A percentile compares a stretch with the other conserved stretches of the same genome.
Conservation (phyloP, 2,888 invertebrate genomes). For the Agriotes lineatus region DNA sequence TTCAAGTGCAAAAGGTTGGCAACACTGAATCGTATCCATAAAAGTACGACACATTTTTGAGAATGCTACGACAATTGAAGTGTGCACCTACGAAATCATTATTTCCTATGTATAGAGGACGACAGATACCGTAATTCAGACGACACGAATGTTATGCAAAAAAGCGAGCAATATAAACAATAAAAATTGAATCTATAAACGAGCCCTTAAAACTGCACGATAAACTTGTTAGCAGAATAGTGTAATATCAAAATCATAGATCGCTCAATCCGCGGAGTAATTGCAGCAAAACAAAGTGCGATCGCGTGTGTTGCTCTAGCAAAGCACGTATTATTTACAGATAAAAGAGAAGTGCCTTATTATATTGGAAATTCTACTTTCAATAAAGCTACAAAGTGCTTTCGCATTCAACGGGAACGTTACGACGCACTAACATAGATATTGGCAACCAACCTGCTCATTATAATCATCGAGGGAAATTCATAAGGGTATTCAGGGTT, state of each 20-base stretch:
- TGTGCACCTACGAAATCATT: too few relatives aligned
- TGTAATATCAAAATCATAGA: neutral
- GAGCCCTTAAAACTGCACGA: too few relatives aligned
- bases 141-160: too few relatives aligned
- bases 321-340: neutral
- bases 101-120: too few relatives aligned
- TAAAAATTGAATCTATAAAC: too few relatives aligned
- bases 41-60: too few relatives aligned
- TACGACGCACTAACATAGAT: conserved; percentile 19
- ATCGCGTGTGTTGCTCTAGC: neutral
- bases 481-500: conserved; percentile 25
- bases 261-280: too few relatives aligned
- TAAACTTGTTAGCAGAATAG: neutral
- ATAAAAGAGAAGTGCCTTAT: neutral
- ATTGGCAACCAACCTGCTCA: conserved; percentile 23
- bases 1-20: too few relatives aligned
- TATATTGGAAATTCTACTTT: neutral
- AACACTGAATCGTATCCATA: too few relatives aligned
- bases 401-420: conserved; percentile 12
- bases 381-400: conserved; percentile 17
- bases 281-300: neutral
- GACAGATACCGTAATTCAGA: too few relatives aligned
- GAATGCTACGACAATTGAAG: too few relatives aligned
- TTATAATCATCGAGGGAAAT: conserved; percentile 29
- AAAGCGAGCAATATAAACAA: too few relatives aligned